phyloP scores from a whole-genome alignment of 2,797 vertebrate species.

The Leuciscus waleckii region DNA sequence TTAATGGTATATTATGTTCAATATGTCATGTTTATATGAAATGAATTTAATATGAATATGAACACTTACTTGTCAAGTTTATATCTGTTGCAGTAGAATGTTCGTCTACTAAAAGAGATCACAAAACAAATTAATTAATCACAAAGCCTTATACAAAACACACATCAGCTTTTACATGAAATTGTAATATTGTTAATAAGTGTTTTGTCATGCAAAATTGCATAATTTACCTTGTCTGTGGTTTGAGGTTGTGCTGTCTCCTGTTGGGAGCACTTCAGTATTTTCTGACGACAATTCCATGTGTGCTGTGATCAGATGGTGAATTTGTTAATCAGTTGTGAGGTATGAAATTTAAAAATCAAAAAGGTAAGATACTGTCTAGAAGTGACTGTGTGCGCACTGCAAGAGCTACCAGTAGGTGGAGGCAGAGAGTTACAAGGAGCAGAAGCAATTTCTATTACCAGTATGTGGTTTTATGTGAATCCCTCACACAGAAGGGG shows the following conservation, averaged over 20 bases:
- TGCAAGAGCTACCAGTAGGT: neutral
- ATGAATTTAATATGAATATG: neutral
- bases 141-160: neutral
- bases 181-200: neutral
- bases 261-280: neutral
- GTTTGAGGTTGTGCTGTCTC: neutral
- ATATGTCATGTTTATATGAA: neutral
- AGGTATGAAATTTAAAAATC: neutral
- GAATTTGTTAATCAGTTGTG: neutral
- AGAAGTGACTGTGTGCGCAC: neutral
- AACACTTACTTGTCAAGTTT: constrained; percentile 27
- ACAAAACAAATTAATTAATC: neutral
- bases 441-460: neutral
- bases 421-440: constrained; percentile 1
- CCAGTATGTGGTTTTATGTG: neutral
- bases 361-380: neutral
- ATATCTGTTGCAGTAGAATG: neutral
- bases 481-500: neutral
- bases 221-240: neutral
- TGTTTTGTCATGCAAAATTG: neutral
- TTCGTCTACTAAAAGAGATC: constrained; percentile 1
- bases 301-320: constrained; percentile 21
- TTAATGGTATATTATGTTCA: neutral
- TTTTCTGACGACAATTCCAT: neutral
- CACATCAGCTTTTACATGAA: neutral